Evolutionary conservation across 2,113 vertebrate species (phyloP).

Genomic region (Dryoscopus gambensis): DNA sequence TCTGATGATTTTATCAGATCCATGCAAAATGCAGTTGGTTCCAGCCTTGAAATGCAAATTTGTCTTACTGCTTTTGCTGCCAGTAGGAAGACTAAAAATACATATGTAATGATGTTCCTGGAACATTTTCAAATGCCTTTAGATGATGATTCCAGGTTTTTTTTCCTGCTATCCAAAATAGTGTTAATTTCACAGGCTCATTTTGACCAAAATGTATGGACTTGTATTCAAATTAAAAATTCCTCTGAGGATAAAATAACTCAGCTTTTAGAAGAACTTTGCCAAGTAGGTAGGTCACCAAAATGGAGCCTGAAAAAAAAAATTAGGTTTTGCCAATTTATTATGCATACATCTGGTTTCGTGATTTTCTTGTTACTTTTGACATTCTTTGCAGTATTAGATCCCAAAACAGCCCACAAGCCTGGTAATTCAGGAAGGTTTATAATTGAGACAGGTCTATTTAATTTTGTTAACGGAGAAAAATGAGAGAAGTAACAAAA

Average conservation of each 20-base stretch:
- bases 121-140: conserved; percentile 48
- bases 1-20: conserved; percentile 61
- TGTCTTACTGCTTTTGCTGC: conserved; percentile 41
- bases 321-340: background rate
- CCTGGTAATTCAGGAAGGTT: conserved; percentile 6
- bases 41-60: conserved; percentile 59
- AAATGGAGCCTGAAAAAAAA: background rate
- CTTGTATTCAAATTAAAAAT: background rate
- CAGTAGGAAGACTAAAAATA: conserved; percentile 63
- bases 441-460: background rate
- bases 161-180: background rate
- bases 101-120: conserved; percentile 56
- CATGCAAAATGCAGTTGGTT: conserved; percentile 25
- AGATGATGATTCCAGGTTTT: background rate
- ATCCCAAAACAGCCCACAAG: background rate
- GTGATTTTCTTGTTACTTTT: background rate
- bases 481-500: background rate
- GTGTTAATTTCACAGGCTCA: conserved; percentile 4
- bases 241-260: background rate
- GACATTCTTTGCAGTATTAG: background rate
- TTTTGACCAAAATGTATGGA: conserved; percentile 2
- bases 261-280: conserved; percentile 8
- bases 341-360: conserved; percentile 31
- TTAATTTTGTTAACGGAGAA: background rate
- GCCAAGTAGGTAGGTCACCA: conserved; percentile 9